Conservation (phyloP, 2,797 vertebrate genomes). For the Chromobotia macracanthus region DNA sequence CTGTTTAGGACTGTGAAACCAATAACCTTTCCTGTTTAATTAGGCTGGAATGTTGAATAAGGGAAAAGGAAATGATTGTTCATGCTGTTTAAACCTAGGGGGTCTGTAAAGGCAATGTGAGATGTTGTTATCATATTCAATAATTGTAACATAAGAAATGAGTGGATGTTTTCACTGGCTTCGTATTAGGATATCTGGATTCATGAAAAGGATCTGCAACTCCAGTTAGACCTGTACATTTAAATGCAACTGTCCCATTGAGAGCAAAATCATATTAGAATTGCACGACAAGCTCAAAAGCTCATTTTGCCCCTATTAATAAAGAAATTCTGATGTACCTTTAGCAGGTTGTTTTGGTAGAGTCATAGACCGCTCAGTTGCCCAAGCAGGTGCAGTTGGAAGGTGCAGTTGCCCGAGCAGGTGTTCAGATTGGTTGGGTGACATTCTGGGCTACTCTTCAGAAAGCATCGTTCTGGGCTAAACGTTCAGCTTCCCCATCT, state of each 20-base stretch:
- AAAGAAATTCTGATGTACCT: background rate
- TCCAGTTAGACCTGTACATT: background rate
- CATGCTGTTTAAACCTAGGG: background rate
- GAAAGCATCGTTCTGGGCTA: slow-evolving; percentile 50
- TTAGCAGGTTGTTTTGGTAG: slow-evolving; percentile 20
- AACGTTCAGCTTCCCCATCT: slow-evolving; percentile 52
- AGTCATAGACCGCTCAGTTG: slow-evolving; percentile 32
- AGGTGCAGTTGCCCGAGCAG: slow-evolving; percentile 52
- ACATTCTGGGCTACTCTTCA: slow-evolving; percentile 54
- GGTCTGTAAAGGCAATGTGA: no score
- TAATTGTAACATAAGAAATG: no score
- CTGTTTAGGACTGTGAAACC: background rate
- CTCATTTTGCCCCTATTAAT: slow-evolving; percentile 15
- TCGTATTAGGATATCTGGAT: background rate
- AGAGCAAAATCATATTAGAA: background rate
- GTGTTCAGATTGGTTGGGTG: slow-evolving; percentile 53
- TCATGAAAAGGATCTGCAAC: background rate
- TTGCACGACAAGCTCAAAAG: background rate
- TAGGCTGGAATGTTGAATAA: background rate
- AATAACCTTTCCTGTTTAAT: background rate
- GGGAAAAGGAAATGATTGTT: background rate
- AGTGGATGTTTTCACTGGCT: background rate
- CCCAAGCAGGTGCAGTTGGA: no score
- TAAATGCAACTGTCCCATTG: background rate
- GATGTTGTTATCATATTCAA: background rate